phyloP scores from a whole-genome alignment of 2,888 invertebrate species.

The Cataglyphis albicans region DNA sequence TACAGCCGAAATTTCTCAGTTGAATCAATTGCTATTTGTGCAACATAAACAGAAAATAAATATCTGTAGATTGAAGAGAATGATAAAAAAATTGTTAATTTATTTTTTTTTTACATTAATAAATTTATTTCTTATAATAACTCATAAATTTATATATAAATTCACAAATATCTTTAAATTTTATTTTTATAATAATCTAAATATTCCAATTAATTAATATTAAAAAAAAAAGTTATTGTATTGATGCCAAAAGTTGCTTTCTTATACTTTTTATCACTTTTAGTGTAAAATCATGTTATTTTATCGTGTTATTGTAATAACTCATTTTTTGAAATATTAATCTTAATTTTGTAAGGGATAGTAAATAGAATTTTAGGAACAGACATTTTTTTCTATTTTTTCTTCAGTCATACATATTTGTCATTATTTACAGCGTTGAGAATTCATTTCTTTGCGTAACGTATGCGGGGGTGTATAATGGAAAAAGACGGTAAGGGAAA shows the following conservation, averaged over 20 bases:
- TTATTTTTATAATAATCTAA: slow-evolving; percentile 2
- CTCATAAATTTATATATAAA: not conserved
- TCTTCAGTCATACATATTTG: not conserved
- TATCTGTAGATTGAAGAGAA: not conserved
- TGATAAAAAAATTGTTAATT: not conserved
- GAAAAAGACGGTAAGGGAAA: slow-evolving; percentile 61
- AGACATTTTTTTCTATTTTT: not conserved
- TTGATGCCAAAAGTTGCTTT: not conserved
- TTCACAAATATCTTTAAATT: not conserved
- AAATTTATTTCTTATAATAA: not conserved
- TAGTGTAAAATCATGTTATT: not conserved
- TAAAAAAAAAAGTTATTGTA: not conserved
- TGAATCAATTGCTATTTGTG: slow-evolving; percentile 11
- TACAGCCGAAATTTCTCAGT: slow-evolving; percentile 32
- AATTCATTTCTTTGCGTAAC: slow-evolving; percentile 6
- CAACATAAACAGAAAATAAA: slow-evolving; percentile 8
- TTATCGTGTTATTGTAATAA: not conserved
- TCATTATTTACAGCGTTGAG: not conserved
- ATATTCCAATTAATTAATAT: not conserved
- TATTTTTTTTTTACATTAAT: not conserved
- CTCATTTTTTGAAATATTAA: not conserved
- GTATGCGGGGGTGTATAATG: slow-evolving; percentile 51
- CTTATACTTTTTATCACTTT: not conserved
- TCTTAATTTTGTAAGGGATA: not conserved
- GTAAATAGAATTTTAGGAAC: not conserved